phyloP scores from a whole-genome alignment of 2,888 invertebrate genomes.

The Hoplodrina ambigua region DNA sequence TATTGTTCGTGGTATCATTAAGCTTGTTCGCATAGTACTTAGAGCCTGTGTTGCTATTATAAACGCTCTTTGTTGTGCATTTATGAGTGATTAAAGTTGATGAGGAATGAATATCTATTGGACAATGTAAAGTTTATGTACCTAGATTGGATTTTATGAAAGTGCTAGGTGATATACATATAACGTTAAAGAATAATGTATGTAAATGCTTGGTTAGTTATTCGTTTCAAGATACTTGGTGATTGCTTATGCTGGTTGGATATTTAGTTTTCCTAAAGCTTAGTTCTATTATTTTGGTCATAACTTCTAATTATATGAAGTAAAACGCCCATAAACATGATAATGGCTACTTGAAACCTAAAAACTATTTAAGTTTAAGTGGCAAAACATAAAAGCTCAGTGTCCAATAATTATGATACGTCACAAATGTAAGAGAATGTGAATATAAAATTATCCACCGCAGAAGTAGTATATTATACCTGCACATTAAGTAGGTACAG shows the following conservation, averaged over 20 bases:
- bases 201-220: constrained; percentile 10
- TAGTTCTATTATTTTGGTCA: neutral
- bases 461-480: constrained; percentile 38
- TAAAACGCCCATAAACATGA: neutral
- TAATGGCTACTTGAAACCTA: neutral
- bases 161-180: constrained; percentile 39
- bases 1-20: constrained; percentile 79
- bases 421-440: neutral
- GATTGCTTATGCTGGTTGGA: constrained; percentile 1
- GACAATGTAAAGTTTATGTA: constrained; percentile 65
- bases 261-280: neutral
- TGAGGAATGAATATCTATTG: constrained; percentile 67
- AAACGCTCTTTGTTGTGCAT: constrained; percentile 70
- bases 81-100: constrained; percentile 73
- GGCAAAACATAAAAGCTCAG: neutral
- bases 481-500: constrained; percentile 38
- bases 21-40: constrained; percentile 73
- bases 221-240: constrained; percentile 20
- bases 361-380: neutral
- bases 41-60: constrained; percentile 63
- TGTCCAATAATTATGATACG: constrained; percentile 1
- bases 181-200: constrained; percentile 22
- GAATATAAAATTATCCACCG: constrained; percentile 13
- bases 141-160: constrained; percentile 57
- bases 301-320: neutral